Percentiles rank a stretch among this genome's conserved stretches.
These are phyloP conservation scores for Uropsilus gracilis DNA, from an alignment of 2,113 vertebrate genomes.

Conservation along the genomic window DNA sequence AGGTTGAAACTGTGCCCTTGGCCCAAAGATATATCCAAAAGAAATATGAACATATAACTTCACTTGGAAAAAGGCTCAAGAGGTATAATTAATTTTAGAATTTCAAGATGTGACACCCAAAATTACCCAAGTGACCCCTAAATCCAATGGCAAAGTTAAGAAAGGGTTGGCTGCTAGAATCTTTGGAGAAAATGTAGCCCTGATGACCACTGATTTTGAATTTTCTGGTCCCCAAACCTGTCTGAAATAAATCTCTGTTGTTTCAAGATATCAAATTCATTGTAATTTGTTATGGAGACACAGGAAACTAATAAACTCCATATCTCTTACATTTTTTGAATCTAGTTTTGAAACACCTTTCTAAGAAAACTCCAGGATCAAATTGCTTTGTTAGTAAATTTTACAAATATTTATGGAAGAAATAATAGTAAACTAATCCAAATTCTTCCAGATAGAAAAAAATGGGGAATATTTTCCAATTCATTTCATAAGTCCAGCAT, in stretches of 20 bases:
- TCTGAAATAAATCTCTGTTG: neutral
- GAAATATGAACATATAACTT: neutral
- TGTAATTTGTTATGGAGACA: neutral
- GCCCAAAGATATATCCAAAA: neutral
- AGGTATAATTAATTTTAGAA: neutral
- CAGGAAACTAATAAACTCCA: neutral
- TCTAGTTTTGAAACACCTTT: neutral
- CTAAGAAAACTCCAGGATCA: neutral
- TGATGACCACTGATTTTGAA: neutral
- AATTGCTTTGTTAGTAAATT: neutral
- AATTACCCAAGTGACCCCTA: neutral
- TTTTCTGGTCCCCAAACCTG: neutral
- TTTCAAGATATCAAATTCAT: neutral
- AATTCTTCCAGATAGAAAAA: constrained; percentile 23
- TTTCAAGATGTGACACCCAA: neutral
- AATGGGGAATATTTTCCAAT: neutral
- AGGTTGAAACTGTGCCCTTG: neutral
- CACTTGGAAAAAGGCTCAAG: neutral
- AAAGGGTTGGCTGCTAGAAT: neutral
- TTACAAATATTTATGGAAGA: constrained; percentile 4
- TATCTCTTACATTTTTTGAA: neutral
- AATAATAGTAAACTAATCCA: neutral
- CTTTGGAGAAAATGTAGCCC: neutral
- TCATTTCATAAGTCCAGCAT: neutral
- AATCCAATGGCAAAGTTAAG: neutral